Evolutionary conservation across 2,113 vertebrate genomes (phyloP), one percentile per base, ranked within the genome.

Genomic region (Myxocyprinus asiaticus): DNA sequence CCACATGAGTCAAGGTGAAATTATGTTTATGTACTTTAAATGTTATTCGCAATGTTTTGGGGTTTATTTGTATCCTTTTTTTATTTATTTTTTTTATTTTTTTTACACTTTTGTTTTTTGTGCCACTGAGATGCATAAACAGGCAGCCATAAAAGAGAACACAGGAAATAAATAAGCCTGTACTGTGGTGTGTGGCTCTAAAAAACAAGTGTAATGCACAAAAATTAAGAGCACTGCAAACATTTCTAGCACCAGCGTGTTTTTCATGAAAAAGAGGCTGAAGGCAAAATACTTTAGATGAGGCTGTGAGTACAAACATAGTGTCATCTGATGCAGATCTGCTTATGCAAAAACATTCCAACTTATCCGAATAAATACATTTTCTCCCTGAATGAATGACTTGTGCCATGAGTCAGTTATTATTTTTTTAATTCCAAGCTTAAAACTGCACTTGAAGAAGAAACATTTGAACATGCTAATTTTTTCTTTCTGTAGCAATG

Each of bases 131-230:
- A 47, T 50, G 17, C 45, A 10, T 63, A 75, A 75, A 75, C 72
- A 75, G 45, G 72, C 58, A 48, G 58, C 71, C 11, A 74, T 11
- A 11, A 74, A 74, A 62, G 43, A 74, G 44, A 63, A 63, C 72
- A 63, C 72, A 75, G 72, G 72, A 75, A 75, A 75, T 50, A 48
- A 75, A 51, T 48, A 74, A 63, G 9, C 45, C 72, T 74, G 72
- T 63, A n/a, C 45, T 61, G 72, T 74, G 72, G 72, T 75, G 45
- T 75, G 72, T 33, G 45, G 58, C 72, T 75, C 58, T 62, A 58
- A 48, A 45, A 62, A 73, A 74, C 33, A 63, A 48, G 45, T 42
- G 45, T 62, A 33, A 50, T 42, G 58, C 17, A n/a, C 45, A 62
- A 63, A 75, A 75, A 75, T 63, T 61, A 63, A 75, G 47, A 63